Evolutionary conservation across 2,113 vertebrate genomes (phyloP).

Genomic region (Ellobius talpinus): DNA sequence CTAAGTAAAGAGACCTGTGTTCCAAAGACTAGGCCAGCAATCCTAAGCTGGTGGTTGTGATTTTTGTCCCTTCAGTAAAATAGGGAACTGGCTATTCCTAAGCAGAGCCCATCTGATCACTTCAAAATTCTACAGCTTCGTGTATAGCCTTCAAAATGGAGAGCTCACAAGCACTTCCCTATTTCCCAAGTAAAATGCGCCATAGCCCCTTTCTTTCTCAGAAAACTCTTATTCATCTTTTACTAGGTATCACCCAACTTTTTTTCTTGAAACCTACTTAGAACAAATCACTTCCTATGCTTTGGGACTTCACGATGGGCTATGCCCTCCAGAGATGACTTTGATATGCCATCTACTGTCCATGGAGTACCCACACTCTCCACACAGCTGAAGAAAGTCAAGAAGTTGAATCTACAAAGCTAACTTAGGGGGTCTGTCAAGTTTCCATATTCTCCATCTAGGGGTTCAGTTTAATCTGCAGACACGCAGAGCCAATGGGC

Average conservation of each 20-base stretch:
- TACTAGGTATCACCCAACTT: constrained; percentile 11
- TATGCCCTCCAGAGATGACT: not conserved
- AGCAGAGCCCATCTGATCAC: not conserved
- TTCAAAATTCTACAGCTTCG: constrained; percentile 33
- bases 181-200: constrained; percentile 19
- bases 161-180: not conserved
- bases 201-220: not conserved
- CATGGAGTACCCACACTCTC: not conserved
- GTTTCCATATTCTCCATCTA: not conserved
- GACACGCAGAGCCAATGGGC: not conserved
- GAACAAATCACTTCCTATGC: not conserved
- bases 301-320: not conserved
- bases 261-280: not conserved
- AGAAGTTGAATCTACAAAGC: constrained; percentile 45
- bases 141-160: constrained; percentile 7
- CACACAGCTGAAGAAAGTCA: not conserved
- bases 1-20: not conserved
- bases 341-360: not conserved
- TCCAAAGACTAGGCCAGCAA: not conserved
- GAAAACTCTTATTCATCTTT: constrained; percentile 11
- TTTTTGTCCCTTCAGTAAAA: not conserved
- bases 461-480: constrained; percentile 46
- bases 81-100: not conserved
- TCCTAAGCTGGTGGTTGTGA: not conserved
- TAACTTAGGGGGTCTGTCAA: constrained; percentile 17